phyloP scores from a whole-genome alignment of 2,797 vertebrate genomes.

The Gymnothorax javanicus region DNA sequence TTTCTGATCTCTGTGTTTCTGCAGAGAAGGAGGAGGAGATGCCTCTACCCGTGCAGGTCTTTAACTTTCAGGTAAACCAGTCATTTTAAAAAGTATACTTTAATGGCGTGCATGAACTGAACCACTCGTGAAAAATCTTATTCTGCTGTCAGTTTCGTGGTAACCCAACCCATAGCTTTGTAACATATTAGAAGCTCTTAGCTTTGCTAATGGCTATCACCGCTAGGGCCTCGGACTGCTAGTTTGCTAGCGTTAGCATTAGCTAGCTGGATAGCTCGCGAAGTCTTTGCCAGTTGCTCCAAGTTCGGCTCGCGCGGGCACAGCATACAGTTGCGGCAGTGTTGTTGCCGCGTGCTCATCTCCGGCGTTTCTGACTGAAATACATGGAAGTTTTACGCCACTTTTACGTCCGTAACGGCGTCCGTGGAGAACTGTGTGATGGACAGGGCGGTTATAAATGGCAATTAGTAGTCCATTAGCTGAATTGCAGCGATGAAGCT shows the following conservation, averaged over 20 bases:
- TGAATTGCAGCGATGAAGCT: neutral
- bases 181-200: neutral
- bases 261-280: neutral
- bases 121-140: neutral
- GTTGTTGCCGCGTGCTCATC: neutral
- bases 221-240: conserved; percentile 17
- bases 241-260: conserved; percentile 11
- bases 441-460: neutral
- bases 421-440: conserved; percentile 15
- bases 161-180: neutral
- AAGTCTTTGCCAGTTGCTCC: conserved; percentile 3
- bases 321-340: neutral
- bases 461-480: conserved; percentile 5
- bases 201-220: neutral
- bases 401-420: neutral
- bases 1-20: conserved; percentile 42
- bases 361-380: neutral
- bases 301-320: neutral
- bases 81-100: neutral
- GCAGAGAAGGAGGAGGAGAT: conserved; percentile 63
- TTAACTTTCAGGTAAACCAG: conserved; percentile 85
- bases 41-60: conserved; percentile 90
- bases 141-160: neutral
- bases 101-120: neutral
- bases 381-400: neutral